phyloP scores from a whole-genome alignment of 2,113 vertebrate genomes.

The Lagenorhynchus albirostris region DNA sequence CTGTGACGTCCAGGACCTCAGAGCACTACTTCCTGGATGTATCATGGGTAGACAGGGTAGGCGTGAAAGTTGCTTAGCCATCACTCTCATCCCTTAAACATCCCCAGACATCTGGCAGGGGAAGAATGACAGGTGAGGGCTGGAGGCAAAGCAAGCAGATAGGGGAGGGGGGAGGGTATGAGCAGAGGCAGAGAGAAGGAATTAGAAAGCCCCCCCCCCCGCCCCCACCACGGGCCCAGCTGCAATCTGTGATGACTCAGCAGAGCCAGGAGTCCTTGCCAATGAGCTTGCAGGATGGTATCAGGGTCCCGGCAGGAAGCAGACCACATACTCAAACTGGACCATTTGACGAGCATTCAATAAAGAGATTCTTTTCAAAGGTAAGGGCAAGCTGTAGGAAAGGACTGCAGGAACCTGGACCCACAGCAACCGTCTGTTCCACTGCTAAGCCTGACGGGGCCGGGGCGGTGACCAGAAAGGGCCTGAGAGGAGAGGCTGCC shows the following conservation, averaged over 20 bases:
- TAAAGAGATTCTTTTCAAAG: not conserved
- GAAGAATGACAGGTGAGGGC: not conserved
- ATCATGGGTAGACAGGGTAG: not conserved
- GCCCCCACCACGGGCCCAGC: not conserved
- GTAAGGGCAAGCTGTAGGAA: not conserved
- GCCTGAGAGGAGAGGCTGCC: not conserved
- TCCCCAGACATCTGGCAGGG: not conserved
- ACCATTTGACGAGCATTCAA: not conserved
- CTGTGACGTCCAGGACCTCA: not conserved
- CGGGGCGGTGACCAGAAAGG: not conserved
- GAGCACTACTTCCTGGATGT: not conserved
- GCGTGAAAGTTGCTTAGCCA: not conserved
- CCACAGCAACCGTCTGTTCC: not conserved
- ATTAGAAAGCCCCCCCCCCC: not conserved
- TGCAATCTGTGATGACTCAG: not conserved
- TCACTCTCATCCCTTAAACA: not conserved
- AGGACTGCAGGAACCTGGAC: not conserved
- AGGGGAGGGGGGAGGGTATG: not conserved
- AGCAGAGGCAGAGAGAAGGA: not conserved
- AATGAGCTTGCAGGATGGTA: not conserved
- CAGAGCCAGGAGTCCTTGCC: not conserved
- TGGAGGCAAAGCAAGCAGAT: not conserved
- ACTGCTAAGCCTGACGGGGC: not conserved
- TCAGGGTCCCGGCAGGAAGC: not conserved
- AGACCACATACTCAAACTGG: not conserved